phyloP scores from a whole-genome alignment of 2,888 invertebrate species.

The Ennomos quercinarius region DNA sequence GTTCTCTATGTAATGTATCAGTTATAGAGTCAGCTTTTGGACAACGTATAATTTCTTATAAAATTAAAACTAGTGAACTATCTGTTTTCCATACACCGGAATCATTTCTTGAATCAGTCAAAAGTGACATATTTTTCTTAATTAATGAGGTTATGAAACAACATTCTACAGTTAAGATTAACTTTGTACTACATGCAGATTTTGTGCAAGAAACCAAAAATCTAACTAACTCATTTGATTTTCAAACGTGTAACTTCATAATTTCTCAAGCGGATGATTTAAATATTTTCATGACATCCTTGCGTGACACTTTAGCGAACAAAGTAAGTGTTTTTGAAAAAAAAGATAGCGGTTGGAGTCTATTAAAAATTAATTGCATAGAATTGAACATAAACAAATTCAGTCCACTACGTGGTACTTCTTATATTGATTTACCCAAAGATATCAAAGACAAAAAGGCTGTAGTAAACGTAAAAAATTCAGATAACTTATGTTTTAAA shows the following conservation, averaged over 20 bases:
- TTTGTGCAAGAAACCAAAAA: not conserved
- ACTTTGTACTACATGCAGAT: not conserved
- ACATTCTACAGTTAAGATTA: not conserved
- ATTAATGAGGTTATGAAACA: not conserved
- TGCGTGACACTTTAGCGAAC: not conserved
- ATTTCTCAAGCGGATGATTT: not conserved
- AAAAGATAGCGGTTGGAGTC: constrained; percentile 8
- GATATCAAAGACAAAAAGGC: too few species aligned
- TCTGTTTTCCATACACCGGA: too few species aligned
- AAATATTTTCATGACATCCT: not conserved
- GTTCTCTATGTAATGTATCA: too few species aligned
- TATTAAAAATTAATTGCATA: not conserved
- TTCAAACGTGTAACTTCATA: not conserved
- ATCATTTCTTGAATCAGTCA: too few species aligned
- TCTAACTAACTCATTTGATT: not conserved
- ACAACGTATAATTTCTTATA: too few species aligned
- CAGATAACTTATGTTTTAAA: too few species aligned
- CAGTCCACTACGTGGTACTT: constrained; percentile 2
- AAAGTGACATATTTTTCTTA: too few species aligned
- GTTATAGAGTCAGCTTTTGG: too few species aligned
- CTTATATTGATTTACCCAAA: not conserved
- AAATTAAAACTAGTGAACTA: too few species aligned
- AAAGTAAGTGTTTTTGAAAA: constrained; percentile 8
- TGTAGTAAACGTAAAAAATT: too few species aligned
- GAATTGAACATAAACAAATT: constrained; percentile 6